Evolutionary conservation across 2,888 invertebrate genomes (phyloP), one percentile per base, ranked within the genome.

Genomic region (Lasioglossum villosulum): DNA sequence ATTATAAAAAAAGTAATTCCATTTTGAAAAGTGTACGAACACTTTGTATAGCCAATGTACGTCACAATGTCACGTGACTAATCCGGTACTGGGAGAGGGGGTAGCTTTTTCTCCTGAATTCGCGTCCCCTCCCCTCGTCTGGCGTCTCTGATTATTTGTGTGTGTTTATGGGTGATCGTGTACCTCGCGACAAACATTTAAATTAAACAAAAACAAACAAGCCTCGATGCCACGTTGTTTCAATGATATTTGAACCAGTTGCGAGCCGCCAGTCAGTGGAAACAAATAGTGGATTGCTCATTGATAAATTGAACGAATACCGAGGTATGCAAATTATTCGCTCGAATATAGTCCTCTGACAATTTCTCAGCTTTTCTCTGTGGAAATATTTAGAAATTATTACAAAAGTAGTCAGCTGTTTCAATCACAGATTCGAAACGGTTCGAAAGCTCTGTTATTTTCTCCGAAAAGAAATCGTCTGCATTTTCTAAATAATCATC

Each of bases 301-400:
- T 63, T 30, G 30, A 30, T 63, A 6, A 5, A 63, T 30, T 10
- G 1, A 37, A 68, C 23, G 37, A 68, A 37, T 68, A 34, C 34
- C 1, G 66, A 68, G 66, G 66, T 68, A 68, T 68, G 66, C 66
- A 68, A 68, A 68, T 37, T 68, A 68, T 37, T 34, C 19, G 34
- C 4, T 34, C 23, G 34, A 34, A 34, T 68, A 34, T 23, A 23
- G 34, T 66, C 19, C 30, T 34, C 10, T 68, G 6, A 34, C 8
- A 68, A 68, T 37, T 30, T 68, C 34, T 68, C 66, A 34, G 66
- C 34, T 68, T 68, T 37, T 66, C 34, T 2, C 8, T 56, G 27
- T 30, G 16, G 14, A 19, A 30, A 6, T 30, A 5, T 30, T 30
- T 6, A 2, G 63, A 63, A 30, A 63, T 30, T 4, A 63, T 63